Evolutionary conservation across 2,113 vertebrate species (phyloP), one percentile per base, ranked within the genome.

Genomic region (Helogale parvula): DNA sequence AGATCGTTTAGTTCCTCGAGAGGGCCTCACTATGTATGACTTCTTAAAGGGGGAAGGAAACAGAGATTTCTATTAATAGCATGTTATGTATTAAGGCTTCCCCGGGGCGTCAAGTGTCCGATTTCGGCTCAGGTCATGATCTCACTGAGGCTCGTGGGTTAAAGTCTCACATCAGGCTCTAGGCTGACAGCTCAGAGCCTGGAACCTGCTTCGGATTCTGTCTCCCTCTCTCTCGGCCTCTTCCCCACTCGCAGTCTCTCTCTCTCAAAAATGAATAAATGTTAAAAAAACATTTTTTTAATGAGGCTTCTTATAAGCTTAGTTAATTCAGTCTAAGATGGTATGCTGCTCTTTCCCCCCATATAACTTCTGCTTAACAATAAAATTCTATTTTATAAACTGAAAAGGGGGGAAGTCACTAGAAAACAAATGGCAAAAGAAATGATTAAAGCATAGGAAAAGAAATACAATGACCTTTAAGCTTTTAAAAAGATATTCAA

Each of bases 391-490:
- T 35, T 94, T 76, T n/a, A 89, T 47, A 77, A 77, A 68, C 10
- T 68, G 13, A 77, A 76, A 79, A 77, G 35, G 15, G 7, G 1
- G 15, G 29, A 65, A 45, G 16, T 38, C 16, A 90, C 1, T 19
- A 85, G n/a, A 27, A 77, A 65, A 76, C 81, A 69, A 66, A 25
- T 33, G 65, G 35, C 38, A 81, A 88, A 94, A 84, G 72, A 88
- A 94, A 82, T 12, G 47, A 76, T 29, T 60, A 84, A 14, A 88
- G 11, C 45, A 63, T 33, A 68, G 71, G 57, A 88, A 93, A 92
- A 94, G 16, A 96, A 97, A 97, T 17, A 17, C 21, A 88, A 85
- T 52, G 68, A 83, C 81, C 79, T 96, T 87, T 45, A 74, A 68
- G 52, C 11, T 60, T 25, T 15, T 29, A 93, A 96, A 93, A 92